Evolutionary conservation across 2,888 invertebrate species (phyloP), one percentile per base, ranked within the genome.

Genomic region (Dolichopus griseipennis): DNA sequence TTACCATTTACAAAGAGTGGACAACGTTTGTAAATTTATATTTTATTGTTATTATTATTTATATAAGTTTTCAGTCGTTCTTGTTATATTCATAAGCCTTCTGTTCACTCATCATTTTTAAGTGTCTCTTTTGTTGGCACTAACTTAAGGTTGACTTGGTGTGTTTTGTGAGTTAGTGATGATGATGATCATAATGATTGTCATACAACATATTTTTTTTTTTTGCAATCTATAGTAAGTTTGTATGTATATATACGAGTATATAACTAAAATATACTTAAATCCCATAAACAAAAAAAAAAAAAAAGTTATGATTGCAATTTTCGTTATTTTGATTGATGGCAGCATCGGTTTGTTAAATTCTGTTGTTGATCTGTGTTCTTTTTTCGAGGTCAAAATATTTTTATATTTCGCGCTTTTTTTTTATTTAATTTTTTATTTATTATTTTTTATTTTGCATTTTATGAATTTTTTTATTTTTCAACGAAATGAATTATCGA

Each of bases 401-500:
- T 52, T 52, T 52, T 52, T 52, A 52, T 52, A 52, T 52, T 52
- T 52, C 52, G 52, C 52, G 52, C 52, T 52, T 52, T 18, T 27
- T 52, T 52, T 18, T n/a, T 6, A 18, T 52, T 52, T 37, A 7
- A 2, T 37, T 12, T 10, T 37, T 10, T 37, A n/a, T 37, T 37
- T 37, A 15, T 52, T 52, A 2, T 52, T 52, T 52, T 52, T 52
- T 52, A 27, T 27, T 27, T 27, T 4, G 27, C 5, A 27, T 27
- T 27, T 27, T 27, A 27, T 27, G 27, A 27, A 27, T 52, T 52
- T n/a, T 18, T 15, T 43, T 15, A 43, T 10, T 52, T 52, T 52
- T 52, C 52, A 52, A 52, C 52, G 18, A 52, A 52, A 52, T 52
- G 52, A 52, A 52, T 52, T 52, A 52, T 52, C 52, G 52, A 52